phyloP scores from a whole-genome alignment of 1,140 invertebrate genomes.

The Drosophila santomea region DNA sequence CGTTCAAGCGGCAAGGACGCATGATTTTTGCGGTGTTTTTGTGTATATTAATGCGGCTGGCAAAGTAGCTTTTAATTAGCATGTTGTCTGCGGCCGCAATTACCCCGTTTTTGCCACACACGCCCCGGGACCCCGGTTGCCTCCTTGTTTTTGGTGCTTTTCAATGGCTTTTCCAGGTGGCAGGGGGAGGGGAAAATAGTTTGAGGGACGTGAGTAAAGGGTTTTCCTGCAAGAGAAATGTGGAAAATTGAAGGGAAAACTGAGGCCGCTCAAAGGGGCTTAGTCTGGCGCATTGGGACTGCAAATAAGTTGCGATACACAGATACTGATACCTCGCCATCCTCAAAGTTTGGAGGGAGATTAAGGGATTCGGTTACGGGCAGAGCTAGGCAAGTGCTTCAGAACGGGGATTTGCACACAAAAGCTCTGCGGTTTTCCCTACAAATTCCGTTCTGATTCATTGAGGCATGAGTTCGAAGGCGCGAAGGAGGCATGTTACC shows the following conservation, averaged over 20 bases:
- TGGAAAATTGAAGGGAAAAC: neutral
- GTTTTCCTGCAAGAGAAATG: constrained; percentile 1
- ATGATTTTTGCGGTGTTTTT: constrained; percentile 72
- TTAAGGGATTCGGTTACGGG: constrained; percentile 13
- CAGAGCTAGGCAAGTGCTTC: neutral
- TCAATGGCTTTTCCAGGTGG: constrained; percentile 63
- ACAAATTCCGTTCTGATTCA: neutral
- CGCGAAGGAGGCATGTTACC: neutral
- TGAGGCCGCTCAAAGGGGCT: constrained; percentile 19
- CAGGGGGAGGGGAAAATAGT: constrained; percentile 13
- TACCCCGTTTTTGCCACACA: constrained; percentile 18
- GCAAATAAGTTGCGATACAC: constrained; percentile 29
- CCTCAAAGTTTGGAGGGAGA: constrained; percentile 20
- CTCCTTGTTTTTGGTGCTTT: constrained; percentile 52
- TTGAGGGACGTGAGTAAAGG: constrained; percentile 17
- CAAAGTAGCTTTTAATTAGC: constrained; percentile 81
- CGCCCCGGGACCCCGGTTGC: neutral
- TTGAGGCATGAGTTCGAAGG: neutral
- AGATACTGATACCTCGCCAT: neutral
- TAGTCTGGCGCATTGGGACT: constrained; percentile 17
- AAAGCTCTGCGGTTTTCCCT: constrained; percentile 7
- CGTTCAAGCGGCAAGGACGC: constrained; percentile 18
- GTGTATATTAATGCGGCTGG: constrained; percentile 80
- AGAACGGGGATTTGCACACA: constrained; percentile 6
- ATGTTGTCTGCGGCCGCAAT: constrained; percentile 72